Evolutionary conservation across 2,113 vertebrate species (phyloP).

Genomic region (Embiotoca jacksoni): DNA sequence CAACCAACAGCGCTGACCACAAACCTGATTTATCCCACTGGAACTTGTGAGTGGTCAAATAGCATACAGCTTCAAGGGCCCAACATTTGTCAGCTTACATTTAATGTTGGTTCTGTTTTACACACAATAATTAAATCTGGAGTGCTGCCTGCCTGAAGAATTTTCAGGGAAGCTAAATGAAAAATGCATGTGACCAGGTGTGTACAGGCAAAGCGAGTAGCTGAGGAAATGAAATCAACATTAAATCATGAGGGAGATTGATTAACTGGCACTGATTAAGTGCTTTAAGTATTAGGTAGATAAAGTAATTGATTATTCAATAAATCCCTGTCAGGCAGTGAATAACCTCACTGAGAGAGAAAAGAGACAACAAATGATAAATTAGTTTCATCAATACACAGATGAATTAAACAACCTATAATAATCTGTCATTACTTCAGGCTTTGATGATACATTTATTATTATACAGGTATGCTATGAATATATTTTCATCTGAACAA

Average conservation of each 20-base stretch:
- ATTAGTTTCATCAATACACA: slow-evolving; percentile 81
- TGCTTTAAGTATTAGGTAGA: slow-evolving; percentile 89
- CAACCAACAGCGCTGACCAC: slow-evolving; percentile 67
- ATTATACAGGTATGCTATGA: not conserved
- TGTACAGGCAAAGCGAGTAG: slow-evolving; percentile 52
- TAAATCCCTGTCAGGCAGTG: slow-evolving; percentile 87
- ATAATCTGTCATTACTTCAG: slow-evolving; percentile 47
- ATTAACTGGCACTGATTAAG: slow-evolving; percentile 90
- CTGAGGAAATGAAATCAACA: slow-evolving; percentile 78
- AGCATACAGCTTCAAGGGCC: slow-evolving; percentile 44
- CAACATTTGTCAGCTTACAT: slow-evolving; percentile 55
- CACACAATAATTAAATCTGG: slow-evolving; percentile 51
- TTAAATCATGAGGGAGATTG: slow-evolving; percentile 85
- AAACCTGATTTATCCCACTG: slow-evolving; percentile 58
- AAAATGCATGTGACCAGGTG: slow-evolving; percentile 66
- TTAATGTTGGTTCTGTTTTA: slow-evolving; percentile 48
- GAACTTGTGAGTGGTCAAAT: slow-evolving; percentile 53
- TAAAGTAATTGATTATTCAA: slow-evolving; percentile 94
- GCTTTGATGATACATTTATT: slow-evolving; percentile 7
- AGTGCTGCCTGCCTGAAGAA: slow-evolving; percentile 34
- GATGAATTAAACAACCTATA: slow-evolving; percentile 53
- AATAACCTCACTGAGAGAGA: slow-evolving; percentile 75
- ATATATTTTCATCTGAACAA: slow-evolving; percentile 11
- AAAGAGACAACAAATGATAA: slow-evolving; percentile 84
- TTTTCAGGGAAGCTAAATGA: slow-evolving; percentile 46